Evolutionary conservation across 2,888 invertebrate species (phyloP).

Genomic region (Ommatoiulus sabulosus): DNA sequence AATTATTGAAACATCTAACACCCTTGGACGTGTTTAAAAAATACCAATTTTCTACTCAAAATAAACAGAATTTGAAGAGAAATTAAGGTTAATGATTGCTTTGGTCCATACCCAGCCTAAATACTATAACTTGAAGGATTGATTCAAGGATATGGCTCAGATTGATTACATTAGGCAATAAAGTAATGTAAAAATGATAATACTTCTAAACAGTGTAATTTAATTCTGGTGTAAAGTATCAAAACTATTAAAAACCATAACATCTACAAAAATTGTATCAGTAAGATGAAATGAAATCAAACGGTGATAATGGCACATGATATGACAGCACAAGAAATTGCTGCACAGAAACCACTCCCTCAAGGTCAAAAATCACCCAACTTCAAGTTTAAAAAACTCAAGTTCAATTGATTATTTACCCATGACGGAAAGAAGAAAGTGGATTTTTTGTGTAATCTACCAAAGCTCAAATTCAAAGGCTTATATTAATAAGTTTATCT

Average conservation of each 20-base stretch:
- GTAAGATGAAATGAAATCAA: neutral
- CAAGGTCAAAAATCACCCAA: neutral
- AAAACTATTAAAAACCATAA: neutral
- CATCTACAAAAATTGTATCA: neutral
- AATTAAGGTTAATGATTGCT: neutral
- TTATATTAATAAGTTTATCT: neutral
- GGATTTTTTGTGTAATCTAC: neutral
- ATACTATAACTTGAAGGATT: neutral
- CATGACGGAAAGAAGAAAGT: neutral
- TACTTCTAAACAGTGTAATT: neutral
- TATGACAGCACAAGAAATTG: neutral
- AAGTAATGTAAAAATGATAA: neutral
- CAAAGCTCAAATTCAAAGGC: neutral
- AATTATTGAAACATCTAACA: too few species aligned
- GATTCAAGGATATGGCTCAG: neutral
- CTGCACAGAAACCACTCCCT: neutral
- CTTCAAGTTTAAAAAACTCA: neutral
- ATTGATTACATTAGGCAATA: too few species aligned
- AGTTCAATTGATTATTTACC: neutral
- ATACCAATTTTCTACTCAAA: neutral
- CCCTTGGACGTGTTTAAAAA: neutral
- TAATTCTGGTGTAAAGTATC: neutral
- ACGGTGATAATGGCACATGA: neutral
- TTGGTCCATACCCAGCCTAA: slow-evolving; percentile 19
- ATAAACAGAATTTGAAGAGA: neutral